Base-by-base conservation (phyloP, 1,140 invertebrate species). In the Drosophila subpulchrella region DNA sequence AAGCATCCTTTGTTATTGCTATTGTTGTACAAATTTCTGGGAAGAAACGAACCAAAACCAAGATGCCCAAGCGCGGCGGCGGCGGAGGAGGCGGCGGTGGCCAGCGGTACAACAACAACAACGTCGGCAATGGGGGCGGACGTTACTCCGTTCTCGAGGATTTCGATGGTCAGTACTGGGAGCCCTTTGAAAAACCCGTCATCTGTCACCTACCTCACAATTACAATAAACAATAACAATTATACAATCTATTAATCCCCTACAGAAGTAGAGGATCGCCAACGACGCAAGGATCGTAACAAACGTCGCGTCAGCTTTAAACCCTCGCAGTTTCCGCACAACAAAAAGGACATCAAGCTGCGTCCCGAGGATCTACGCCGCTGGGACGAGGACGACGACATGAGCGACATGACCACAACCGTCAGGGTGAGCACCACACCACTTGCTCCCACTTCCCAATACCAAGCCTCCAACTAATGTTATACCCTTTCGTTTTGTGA, bases 271-370 rank as follows among this genome's bases (percentile, higher is more conserved):
- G 88, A 86, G 3, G 82, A 82, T 62, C 66, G 74, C 42, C 84
- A 90, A 48, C 78, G 88, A 0, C 78, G 84, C 12, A 90, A 91
- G 60, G 78, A 86, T 30, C 80, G 83, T 0, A 88, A 88, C 36
- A 91, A 86, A 38, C 65, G 91, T 11, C 76, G 91, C n/a, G 91
- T 92, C 47, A 92, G 91, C 50, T 92, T 92, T 27, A 92, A 92
- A 51, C 77, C 91, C 1, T 76, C 86, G 12, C 66, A 74, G 6
- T 66, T 79, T 12, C 66, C 78, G 10, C 58, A 81, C 42, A 86
- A 84, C 54, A 90, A 89, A 8, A 75, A 73, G 15, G 86, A 78
- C 38, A 57, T 83, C 1, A 91, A 89, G 41, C 24, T 78, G 39
- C 78, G 86, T 0, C 32, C 85, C 0, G 73, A 86, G n/a, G 91